phyloP scores from a whole-genome alignment of 2,888 invertebrate genomes.

The Trisateles emortualis region DNA sequence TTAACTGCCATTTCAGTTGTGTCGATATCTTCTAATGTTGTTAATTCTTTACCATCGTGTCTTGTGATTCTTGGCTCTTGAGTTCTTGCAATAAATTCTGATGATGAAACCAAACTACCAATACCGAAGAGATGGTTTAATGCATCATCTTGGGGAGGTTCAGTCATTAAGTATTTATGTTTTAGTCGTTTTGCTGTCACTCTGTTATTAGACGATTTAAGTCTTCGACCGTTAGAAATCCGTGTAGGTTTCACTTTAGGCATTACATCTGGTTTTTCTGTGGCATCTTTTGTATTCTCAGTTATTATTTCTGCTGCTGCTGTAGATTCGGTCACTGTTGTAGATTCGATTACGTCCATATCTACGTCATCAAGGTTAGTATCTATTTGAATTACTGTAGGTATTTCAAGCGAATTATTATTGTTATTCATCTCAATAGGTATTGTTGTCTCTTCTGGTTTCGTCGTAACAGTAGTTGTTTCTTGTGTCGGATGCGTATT shows the following conservation, averaged over 20 bases:
- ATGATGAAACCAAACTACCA: slow-evolving; percentile 74
- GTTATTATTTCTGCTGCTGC: slow-evolving; percentile 48
- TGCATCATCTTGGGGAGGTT: slow-evolving; percentile 69
- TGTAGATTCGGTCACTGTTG: slow-evolving; percentile 40
- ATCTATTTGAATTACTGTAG: slow-evolving; percentile 22
- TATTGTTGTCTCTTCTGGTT: slow-evolving; percentile 34
- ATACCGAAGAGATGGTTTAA: slow-evolving; percentile 70
- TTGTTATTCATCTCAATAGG: slow-evolving; percentile 11
- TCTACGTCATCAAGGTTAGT: slow-evolving; percentile 41
- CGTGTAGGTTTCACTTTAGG: slow-evolving; percentile 52
- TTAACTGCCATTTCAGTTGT: slow-evolving; percentile 60
- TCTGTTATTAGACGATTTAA: slow-evolving; percentile 71
- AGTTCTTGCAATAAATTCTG: slow-evolving; percentile 74
- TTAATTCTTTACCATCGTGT: slow-evolving; percentile 46
- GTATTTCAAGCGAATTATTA: slow-evolving; percentile 26
- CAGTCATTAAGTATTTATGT: slow-evolving; percentile 69
- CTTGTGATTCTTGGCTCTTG: slow-evolving; percentile 56
- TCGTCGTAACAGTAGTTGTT: slow-evolving; percentile 44
- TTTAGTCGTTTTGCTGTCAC: slow-evolving; percentile 73
- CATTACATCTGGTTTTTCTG: slow-evolving; percentile 53
- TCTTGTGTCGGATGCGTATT: slow-evolving; percentile 42
- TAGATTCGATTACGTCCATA: slow-evolving; percentile 33
- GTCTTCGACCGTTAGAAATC: slow-evolving; percentile 63
- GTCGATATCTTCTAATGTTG: slow-evolving; percentile 70
- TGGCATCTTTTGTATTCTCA: slow-evolving; percentile 37